Evolutionary conservation across 2,113 vertebrate genomes (phyloP), one percentile per base, ranked within the genome.

Genomic region (Colistium nudipinnis): DNA sequence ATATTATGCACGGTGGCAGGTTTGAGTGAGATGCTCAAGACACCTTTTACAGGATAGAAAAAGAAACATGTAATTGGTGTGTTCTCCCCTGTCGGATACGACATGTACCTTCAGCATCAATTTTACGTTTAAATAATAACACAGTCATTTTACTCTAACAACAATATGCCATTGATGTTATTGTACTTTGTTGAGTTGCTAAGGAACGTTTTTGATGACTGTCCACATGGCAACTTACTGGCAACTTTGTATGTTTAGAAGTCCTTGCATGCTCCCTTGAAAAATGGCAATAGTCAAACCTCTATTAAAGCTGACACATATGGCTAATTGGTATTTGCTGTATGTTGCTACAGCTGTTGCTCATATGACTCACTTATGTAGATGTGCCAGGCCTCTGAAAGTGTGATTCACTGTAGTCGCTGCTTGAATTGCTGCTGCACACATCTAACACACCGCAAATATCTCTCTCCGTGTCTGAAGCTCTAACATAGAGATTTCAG

Each of bases 321-420:
- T 47, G 61, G 36, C 57, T 82, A 61, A 83, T 85, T 89, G 70
- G 24, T 78, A 82, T 83, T 81, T n/a, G n/a, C n/a, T n/a, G n/a
- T n/a, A n/a, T n/a, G n/a, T n/a, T n/a, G n/a, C n/a, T n/a, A n/a
- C 80, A 82, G 64, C 62, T n/a, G n/a, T n/a, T n/a, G n/a, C 35
- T 63, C 53, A 64, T 64, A 80, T 87, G 87, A 87, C 72, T 89
- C 82, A 85, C 63, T 64, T 71, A 47, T 60, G 70, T 70, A 49
- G 67, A 74, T 74, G 69, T 57, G n/a, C 22, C 11, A 27, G 70
- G 70, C 69, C 64, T 77, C 77, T 76, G 60, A 56, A 53, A 48
- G n/a, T 63, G 31, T 27, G 69, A 63, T 80, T 54, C 75, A 75
- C 30, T 73, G 69, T 25, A 63, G 38, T 36, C 0, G 4, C 57